Percentiles rank a stretch among this genome's conserved stretches.
phyloP scores from a whole-genome alignment of 1,140 invertebrate genomes.

The Ostrea edulis region DNA sequence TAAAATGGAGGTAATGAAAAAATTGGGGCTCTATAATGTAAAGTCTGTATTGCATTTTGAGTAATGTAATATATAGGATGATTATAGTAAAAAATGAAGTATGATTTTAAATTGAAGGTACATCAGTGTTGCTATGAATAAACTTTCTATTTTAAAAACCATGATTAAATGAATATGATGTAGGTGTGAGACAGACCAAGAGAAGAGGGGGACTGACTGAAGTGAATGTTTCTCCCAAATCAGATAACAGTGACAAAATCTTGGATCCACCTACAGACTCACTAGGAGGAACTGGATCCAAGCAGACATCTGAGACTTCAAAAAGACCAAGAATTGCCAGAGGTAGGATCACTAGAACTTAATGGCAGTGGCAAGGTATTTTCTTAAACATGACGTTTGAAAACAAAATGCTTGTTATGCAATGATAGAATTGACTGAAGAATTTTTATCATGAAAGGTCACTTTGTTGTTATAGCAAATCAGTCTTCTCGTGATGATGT shows the following conservation, averaged over 20 bases:
- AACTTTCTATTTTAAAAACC: no score
- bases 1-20: no score
- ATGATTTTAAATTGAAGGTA: no score
- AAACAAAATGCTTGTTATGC: neutral
- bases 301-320: conserved; percentile 24
- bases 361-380: neutral
- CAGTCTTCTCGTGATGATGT: no score
- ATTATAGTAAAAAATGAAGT: no score
- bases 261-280: neutral
- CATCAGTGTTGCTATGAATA: no score
- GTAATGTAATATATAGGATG: no score
- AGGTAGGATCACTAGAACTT: neutral
- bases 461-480: neutral
- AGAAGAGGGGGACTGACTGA: neutral
- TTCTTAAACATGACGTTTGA: neutral
- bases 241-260: neutral
- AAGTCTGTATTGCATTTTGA: no score
- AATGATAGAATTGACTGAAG: neutral
- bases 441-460: neutral
- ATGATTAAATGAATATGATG: neutral
- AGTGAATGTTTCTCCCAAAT: conserved; percentile 2
- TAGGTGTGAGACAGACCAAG: conserved; percentile 1
- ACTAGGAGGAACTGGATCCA: neutral
- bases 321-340: conserved; percentile 15
- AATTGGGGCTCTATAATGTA: no score